Base-by-base conservation (phyloP, 2,888 invertebrate genomes). In the Ctenicera cuprea region DNA sequence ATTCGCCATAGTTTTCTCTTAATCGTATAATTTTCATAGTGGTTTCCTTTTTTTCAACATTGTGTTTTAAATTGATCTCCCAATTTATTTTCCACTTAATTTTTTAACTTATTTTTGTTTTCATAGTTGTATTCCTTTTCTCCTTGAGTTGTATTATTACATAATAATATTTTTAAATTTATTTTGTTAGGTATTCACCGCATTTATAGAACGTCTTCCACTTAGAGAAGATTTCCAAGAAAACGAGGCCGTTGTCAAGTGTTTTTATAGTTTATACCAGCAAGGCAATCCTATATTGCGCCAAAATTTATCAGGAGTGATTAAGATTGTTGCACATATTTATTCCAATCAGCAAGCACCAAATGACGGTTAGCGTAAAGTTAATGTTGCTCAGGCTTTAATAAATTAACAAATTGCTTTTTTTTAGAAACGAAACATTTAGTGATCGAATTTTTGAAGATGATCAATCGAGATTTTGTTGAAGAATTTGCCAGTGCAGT, bases 181-280 rank as follows among this genome's bases (percentile, higher is more conserved):
- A 22, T 20, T 33, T 66, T 45, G 11, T n/a, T n/a, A 91, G 91
- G 91, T 94, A 4, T 89, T 94, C 75, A 93, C 94, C 0, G 92
- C 92, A 8, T 91, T 94, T 71, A 86, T 95, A 1, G 89, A 90
- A 80, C 90, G 92, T 84, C 86, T 95, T 70, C 95, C 95, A 0
- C 85, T 95, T 61, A 90, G 92, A 74, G 91, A 93, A 84, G 95
- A 95, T 84, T 90, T 90, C 78, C 92, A 92, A 78, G 95, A 95
- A 84, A 93, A 94, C 81, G 89, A 90, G 64, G 90, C 93, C 7
- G 90, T 95, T 9, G 91, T 92, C 75, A 90, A 90, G 78, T 92
- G 93, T 80, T 89, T 95, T 76, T 87, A 89, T 63, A 86, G 89
- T 11, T 87, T 95, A 11, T 94, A 93, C 80, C 88, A 90, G 79